Conservation (phyloP, 2,888 invertebrate genomes). For the Acrocyrtus sp. region DNA sequence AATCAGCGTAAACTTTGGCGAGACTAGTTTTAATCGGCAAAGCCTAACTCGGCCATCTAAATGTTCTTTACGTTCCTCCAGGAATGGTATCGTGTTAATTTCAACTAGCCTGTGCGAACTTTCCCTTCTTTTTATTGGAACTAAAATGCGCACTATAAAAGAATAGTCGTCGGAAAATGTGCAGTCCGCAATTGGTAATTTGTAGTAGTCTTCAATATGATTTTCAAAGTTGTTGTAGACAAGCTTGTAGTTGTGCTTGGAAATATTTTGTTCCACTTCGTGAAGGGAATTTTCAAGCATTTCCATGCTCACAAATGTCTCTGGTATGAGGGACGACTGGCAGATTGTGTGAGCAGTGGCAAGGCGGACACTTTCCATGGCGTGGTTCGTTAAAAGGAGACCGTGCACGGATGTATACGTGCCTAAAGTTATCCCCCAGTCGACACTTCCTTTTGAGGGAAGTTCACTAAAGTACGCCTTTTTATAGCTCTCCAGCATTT, state of each 20-base stretch:
- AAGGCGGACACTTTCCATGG: slow-evolving; percentile 52
- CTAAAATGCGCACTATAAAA: slow-evolving; percentile 40
- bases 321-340: slow-evolving; percentile 46
- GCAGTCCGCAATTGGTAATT: slow-evolving; percentile 53
- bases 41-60: slow-evolving; percentile 31
- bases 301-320: slow-evolving; percentile 41
- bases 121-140: slow-evolving; percentile 38
- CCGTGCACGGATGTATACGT: slow-evolving; percentile 47
- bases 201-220: slow-evolving; percentile 52
- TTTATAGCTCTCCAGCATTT: slow-evolving; percentile 53
- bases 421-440: slow-evolving; percentile 53
- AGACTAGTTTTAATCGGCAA: slow-evolving; percentile 42
- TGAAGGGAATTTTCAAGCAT: slow-evolving; percentile 29
- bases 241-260: slow-evolving; percentile 12
- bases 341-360: slow-evolving; percentile 43
- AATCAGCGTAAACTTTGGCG: slow-evolving; percentile 47
- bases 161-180: slow-evolving; percentile 50
- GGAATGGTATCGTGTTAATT: slow-evolving; percentile 45
- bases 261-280: slow-evolving; percentile 2
- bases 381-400: slow-evolving; percentile 53
- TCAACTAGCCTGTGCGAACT: slow-evolving; percentile 31
- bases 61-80: slow-evolving; percentile 29
- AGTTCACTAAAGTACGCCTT: slow-evolving; percentile 38
- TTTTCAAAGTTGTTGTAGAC: slow-evolving; percentile 30
- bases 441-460: slow-evolving; percentile 46